Conservation (phyloP, 2,113 vertebrate genomes). For the Danionella cerebrum region DNA sequence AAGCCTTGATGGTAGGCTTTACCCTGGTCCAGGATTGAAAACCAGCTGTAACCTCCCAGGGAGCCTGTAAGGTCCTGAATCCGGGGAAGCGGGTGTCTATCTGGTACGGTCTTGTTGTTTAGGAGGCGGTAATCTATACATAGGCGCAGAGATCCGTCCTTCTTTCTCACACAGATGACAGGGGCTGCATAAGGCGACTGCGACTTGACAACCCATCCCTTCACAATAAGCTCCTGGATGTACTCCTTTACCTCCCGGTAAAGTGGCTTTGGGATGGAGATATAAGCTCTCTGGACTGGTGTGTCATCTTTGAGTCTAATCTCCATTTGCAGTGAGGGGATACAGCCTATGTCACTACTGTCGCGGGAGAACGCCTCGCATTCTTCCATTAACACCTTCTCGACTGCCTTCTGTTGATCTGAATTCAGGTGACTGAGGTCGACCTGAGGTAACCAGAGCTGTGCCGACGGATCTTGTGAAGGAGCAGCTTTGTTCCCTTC, state of each 20-base stretch:
- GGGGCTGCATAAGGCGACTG: too few relatives aligned
- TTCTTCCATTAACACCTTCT: background rate
- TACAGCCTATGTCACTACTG: background rate
- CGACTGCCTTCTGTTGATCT: too few relatives aligned
- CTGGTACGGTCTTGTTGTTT: background rate
- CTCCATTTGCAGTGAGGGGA: background rate
- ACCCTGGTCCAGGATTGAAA: background rate
- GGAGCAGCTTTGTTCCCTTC: too few relatives aligned
- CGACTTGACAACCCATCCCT: background rate
- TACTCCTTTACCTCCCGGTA: background rate
- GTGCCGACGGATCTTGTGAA: too few relatives aligned
- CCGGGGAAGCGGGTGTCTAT: background rate
- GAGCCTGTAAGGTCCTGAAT: background rate
- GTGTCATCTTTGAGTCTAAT: background rate
- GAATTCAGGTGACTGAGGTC: too few relatives aligned
- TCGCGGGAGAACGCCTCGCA: background rate
- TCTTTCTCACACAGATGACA: too few relatives aligned
- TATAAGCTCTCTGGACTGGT: background rate
- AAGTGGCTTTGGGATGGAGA: background rate
- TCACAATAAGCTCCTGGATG: background rate
- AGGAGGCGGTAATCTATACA: background rate
- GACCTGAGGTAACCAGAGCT: too few relatives aligned
- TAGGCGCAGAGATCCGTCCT: background rate
- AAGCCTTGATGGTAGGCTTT: background rate
- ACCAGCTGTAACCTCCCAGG: background rate